Percentiles rank a stretch among this genome's conserved stretches.
Evolutionary conservation across 2,888 invertebrate genomes (phyloP).

Genomic region (Autographa gamma): DNA sequence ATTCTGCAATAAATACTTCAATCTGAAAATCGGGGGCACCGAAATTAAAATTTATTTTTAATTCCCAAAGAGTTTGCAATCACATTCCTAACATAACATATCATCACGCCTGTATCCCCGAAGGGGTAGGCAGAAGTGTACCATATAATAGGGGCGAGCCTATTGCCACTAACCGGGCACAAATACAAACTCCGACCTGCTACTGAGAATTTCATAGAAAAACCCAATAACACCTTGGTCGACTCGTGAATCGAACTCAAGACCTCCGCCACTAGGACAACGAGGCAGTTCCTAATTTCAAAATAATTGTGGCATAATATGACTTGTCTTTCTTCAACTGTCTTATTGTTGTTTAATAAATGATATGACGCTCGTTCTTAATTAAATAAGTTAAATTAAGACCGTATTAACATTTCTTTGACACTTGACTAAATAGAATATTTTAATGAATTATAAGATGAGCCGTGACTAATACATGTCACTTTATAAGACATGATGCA

Average conservation of each 20-base stretch:
- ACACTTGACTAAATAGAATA: slow-evolving; percentile 36
- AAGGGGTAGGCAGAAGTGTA: too few species aligned
- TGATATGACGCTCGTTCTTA: slow-evolving; percentile 9
- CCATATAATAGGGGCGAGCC: too few species aligned
- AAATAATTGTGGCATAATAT: not conserved
- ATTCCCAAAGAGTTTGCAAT: not conserved
- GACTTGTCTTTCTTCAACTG: not conserved
- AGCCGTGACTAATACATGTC: not conserved
- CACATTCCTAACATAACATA: too few species aligned
- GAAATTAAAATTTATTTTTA: not conserved
- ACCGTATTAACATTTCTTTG: slow-evolving; percentile 31
- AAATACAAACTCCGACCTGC: too few species aligned
- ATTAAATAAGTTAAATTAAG: slow-evolving; percentile 14
- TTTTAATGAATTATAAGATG: not conserved
- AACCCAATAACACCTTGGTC: too few species aligned
- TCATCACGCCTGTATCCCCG: too few species aligned
- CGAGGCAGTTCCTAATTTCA: too few species aligned
- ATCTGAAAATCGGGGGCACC: not conserved
- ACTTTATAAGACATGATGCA: not conserved
- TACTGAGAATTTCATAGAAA: too few species aligned
- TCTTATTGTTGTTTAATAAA: slow-evolving; percentile 6
- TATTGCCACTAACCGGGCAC: too few species aligned
- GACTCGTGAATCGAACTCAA: too few species aligned
- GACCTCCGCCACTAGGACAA: too few species aligned
- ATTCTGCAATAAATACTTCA: not conserved